Evolutionary conservation across 2,888 invertebrate genomes (phyloP).

Genomic region (Philopedon plagiatum): DNA sequence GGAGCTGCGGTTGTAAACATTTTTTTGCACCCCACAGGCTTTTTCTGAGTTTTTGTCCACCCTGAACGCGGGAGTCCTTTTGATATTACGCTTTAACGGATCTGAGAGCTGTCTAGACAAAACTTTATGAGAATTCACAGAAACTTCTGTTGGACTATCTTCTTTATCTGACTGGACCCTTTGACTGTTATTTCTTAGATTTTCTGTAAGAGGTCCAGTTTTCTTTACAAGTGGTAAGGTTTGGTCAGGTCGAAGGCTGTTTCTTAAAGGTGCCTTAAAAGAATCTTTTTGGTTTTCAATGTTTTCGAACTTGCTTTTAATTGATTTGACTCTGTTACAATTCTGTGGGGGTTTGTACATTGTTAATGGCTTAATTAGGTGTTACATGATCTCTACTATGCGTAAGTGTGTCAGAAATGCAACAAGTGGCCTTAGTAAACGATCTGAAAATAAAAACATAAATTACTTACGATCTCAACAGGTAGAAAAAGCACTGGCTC

Average conservation of each 20-base stretch:
- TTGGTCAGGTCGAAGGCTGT: not conserved
- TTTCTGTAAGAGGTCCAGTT: constrained; percentile 17
- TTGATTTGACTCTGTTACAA: constrained; percentile 73
- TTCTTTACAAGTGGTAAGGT: not conserved
- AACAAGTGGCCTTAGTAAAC: constrained; percentile 36
- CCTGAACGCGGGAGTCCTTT: constrained; percentile 73
- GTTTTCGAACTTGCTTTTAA: constrained; percentile 76
- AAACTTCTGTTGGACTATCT: not conserved
- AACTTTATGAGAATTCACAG: constrained; percentile 39
- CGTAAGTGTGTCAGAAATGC: constrained; percentile 17
- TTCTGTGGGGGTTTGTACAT: constrained; percentile 68
- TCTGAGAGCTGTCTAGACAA: constrained; percentile 67
- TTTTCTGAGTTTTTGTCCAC: constrained; percentile 66
- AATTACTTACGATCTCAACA: constrained; percentile 40
- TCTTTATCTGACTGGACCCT: not conserved
- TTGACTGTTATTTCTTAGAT: not conserved
- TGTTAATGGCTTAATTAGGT: constrained; percentile 13
- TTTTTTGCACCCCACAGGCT: constrained; percentile 53
- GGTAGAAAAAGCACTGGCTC: constrained; percentile 1
- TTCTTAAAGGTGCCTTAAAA: not conserved
- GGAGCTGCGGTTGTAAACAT: constrained; percentile 55
- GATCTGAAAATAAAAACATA: constrained; percentile 46
- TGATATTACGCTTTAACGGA: constrained; percentile 69
- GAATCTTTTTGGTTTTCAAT: constrained; percentile 56
- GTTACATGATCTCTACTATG: constrained; percentile 33